Evolutionary conservation across 2,888 invertebrate genomes (phyloP).

Genomic region (Tineola bisselliella): DNA sequence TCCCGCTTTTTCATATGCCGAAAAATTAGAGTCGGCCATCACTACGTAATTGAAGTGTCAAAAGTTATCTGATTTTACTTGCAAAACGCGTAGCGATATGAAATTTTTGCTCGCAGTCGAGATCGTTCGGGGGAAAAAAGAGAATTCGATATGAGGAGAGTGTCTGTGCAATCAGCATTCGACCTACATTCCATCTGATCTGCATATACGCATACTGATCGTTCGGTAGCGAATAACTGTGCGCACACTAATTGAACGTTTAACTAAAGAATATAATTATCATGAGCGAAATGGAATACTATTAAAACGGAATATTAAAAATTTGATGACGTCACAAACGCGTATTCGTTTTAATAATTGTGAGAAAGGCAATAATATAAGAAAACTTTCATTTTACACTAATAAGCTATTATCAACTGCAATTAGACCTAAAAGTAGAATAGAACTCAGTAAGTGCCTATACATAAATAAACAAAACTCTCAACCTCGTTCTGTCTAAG

Average conservation of each 20-base stretch:
- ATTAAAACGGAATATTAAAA: conserved; percentile 1
- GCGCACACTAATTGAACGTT: conserved; percentile 17
- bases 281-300: background rate
- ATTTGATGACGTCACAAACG: background rate
- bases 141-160: conserved; percentile 63
- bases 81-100: conserved; percentile 62
- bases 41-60: conserved; percentile 67
- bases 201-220: conserved; percentile 13
- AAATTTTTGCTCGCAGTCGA: conserved; percentile 58
- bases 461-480: background rate
- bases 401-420: background rate
- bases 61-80: conserved; percentile 68
- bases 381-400: background rate
- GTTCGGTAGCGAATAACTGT: conserved; percentile 5
- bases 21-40: conserved; percentile 59
- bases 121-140: conserved; percentile 56
- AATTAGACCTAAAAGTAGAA: background rate
- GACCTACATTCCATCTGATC: conserved; percentile 47
- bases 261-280: conserved; percentile 14
- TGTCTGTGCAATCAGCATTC: conserved; percentile 57
- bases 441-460: background rate
- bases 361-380: background rate
- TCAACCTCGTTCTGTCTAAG: background rate
- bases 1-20: conserved; percentile 32
- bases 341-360: background rate